Percentiles rank a stretch among this genome's conserved stretches.
These are phyloP conservation scores for Protonemura montana DNA, from an alignment of 2,888 invertebrate species.

Conservation along the genomic window DNA sequence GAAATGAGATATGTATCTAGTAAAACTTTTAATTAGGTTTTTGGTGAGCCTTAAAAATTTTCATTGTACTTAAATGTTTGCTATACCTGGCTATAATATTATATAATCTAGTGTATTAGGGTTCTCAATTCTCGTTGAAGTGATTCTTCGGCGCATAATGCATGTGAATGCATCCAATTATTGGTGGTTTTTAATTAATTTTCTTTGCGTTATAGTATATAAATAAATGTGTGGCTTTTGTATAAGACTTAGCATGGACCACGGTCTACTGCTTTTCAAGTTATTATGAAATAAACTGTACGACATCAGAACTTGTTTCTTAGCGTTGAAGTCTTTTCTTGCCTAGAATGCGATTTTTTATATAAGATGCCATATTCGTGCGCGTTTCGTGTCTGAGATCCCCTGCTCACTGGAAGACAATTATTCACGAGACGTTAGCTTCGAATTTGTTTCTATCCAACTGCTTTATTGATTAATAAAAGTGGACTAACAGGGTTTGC, in stretches of 20 bases:
- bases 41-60: not conserved
- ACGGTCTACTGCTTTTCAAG: not conserved
- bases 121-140: not conserved
- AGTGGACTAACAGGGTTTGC: not conserved
- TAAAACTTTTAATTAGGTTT: not conserved
- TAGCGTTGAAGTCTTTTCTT: not conserved
- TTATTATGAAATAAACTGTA: slow-evolving; percentile 1
- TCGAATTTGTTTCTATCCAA: not conserved
- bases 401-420: not conserved
- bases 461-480: not conserved
- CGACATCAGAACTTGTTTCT: not conserved
- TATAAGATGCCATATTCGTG: not conserved
- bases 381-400: not conserved
- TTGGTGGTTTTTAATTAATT: not conserved
- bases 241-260: not conserved
- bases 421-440: not conserved
- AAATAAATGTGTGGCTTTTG: not conserved
- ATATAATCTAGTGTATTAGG: not conserved
- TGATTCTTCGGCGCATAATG: not conserved
- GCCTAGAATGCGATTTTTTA: not conserved
- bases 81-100: not conserved
- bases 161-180: slow-evolving; percentile 7
- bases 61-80: not conserved
- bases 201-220: not conserved
- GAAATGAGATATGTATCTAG: not conserved